A percentile compares a stretch with the other conserved stretches of the same genome.
Evolutionary conservation across 23 tunicate genomes (phyloP).

Genomic region (Clavelina lepadiformis): DNA sequence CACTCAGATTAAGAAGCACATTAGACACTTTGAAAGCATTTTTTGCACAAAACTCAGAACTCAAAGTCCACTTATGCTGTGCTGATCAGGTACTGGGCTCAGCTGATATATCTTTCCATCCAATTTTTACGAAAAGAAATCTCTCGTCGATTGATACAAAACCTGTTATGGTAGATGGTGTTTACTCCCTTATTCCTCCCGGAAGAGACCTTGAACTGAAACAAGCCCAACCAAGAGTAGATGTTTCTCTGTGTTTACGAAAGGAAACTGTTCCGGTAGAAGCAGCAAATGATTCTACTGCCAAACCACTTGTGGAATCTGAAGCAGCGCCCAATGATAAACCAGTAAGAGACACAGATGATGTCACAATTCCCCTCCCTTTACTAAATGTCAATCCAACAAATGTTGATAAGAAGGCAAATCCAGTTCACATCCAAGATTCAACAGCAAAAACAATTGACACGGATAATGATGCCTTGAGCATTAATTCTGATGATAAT

Average conservation of each 20-base stretch:
- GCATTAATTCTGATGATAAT: conserved; percentile 26
- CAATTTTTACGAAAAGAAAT: conserved; percentile 36
- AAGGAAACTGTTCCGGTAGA: conserved; percentile 36
- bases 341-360: conserved; percentile 58
- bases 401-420: not conserved
- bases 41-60: conserved; percentile 33
- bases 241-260: conserved; percentile 46
- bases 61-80: conserved; percentile 81
- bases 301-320: not conserved
- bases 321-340: conserved; percentile 71
- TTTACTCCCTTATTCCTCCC: conserved; percentile 45
- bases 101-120: conserved; percentile 41
- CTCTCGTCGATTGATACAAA: conserved; percentile 17
- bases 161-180: conserved; percentile 55
- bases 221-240: conserved; percentile 55
- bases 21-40: conserved; percentile 35
- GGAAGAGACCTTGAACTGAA: conserved; percentile 17
- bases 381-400: conserved; percentile 3
- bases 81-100: conserved; percentile 85
- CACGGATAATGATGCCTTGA: conserved; percentile 77
- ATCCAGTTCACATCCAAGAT: not conserved
- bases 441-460: conserved; percentile 8
- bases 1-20: conserved; percentile 66
- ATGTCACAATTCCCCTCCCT: conserved; percentile 21
- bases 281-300: not conserved